phyloP scores from a whole-genome alignment of 2,797 vertebrate genomes.

The Esox lucius region DNA sequence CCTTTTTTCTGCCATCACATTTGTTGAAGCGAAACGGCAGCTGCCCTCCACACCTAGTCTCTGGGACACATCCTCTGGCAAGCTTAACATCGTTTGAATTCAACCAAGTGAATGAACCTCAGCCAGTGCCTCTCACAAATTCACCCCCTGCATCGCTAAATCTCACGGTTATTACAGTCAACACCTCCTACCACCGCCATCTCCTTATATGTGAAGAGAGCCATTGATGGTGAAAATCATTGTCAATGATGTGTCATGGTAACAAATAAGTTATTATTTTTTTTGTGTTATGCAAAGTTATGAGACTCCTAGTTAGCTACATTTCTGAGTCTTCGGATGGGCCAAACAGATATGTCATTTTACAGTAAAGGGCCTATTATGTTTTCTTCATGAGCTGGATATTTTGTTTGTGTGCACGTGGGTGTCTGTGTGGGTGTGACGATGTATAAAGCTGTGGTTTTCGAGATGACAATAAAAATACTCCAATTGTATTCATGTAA shows the following conservation, averaged over 20 bases:
- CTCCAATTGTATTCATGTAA: constrained; percentile 19
- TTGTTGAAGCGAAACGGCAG: constrained; percentile 1
- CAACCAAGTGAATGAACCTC: not conserved
- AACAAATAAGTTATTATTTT: not conserved
- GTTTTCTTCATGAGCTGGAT: constrained; percentile 20
- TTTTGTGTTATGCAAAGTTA: constrained; percentile 4
- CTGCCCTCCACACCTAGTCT: constrained; percentile 5
- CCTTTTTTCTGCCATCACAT: not conserved
- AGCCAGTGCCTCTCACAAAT: not conserved
- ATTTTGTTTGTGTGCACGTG: not conserved
- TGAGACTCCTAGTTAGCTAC: not conserved
- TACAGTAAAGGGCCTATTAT: constrained; percentile 5
- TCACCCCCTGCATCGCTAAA: not conserved
- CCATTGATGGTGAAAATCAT: not conserved
- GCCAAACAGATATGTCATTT: constrained; percentile 4
- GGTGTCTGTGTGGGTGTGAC: constrained; percentile 4
- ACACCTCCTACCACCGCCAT: not conserved
- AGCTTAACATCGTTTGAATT: not conserved
- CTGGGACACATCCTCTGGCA: constrained; percentile 13
- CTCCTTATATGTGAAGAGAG: not conserved
- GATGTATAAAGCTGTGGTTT: constrained; percentile 12
- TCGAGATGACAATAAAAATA: constrained; percentile 25
- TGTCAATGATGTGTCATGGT: not conserved
- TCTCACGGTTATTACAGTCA: not conserved
- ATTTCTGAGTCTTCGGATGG: constrained; percentile 14